These are phyloP conservation scores for Columba guinea DNA, from an alignment of 2,797 vertebrate species.

Conservation along the genomic window DNA sequence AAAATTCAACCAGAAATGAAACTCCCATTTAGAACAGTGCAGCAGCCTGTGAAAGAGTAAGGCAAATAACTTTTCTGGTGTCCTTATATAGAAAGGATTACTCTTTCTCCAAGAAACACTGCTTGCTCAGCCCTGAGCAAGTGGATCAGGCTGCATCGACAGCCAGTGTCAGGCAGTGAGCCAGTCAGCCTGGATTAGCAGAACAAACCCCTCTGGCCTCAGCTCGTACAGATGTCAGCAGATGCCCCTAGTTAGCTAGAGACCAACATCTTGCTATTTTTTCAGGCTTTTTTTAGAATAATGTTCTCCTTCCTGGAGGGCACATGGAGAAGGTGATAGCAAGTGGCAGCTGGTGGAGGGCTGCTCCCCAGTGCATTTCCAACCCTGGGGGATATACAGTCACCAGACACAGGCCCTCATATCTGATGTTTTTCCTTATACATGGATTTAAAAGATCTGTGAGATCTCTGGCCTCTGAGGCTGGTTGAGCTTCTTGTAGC, in stretches of 20 bases:
- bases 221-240: neutral
- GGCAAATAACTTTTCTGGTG: neutral
- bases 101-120: constrained; percentile 1
- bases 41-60: neutral
- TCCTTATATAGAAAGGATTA: neutral
- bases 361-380: neutral
- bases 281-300: constrained; percentile 17
- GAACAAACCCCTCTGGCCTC: neutral
- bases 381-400: neutral
- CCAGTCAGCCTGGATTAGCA: constrained; percentile 41
- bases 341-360: constrained; percentile 38
- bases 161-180: neutral
- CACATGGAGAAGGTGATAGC: neutral
- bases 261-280: neutral
- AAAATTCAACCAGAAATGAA: constrained; percentile 42
- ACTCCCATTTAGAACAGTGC: neutral
- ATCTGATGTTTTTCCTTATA: neutral
- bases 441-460: neutral
- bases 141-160: neutral
- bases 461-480: neutral
- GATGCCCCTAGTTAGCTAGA: neutral
- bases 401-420: neutral
- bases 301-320: constrained; percentile 9
- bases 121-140: neutral
- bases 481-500: neutral